phyloP scores from a whole-genome alignment of 2,113 vertebrate species.

The Mionectes macconnelli region DNA sequence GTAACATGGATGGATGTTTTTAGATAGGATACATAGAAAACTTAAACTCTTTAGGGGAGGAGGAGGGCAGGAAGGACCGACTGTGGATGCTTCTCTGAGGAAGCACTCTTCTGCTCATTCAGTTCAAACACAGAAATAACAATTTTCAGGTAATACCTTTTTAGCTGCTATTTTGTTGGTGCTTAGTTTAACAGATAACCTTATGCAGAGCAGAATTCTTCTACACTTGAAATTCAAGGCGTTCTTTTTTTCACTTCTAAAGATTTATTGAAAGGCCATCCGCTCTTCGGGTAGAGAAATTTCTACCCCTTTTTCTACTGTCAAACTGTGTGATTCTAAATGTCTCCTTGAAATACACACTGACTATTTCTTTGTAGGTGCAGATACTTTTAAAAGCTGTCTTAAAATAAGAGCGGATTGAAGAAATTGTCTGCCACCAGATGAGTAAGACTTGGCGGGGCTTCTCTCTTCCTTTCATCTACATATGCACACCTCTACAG shows the following conservation, averaged over 20 bases:
- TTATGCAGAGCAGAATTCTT: not conserved
- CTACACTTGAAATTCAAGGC: not conserved
- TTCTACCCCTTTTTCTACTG: not conserved
- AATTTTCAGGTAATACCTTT: not conserved
- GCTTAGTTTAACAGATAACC: not conserved
- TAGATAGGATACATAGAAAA: not conserved
- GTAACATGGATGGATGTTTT: not conserved
- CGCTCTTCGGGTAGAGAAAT: not conserved
- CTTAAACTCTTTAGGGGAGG: not conserved
- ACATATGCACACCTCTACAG: conserved; percentile 22
- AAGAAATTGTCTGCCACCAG: conserved; percentile 32
- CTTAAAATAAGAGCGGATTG: conserved; percentile 33
- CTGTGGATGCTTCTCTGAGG: accelerated
- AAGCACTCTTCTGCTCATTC: not conserved
- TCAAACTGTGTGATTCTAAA: not conserved
- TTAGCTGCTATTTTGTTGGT: not conserved
- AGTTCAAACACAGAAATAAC: not conserved
- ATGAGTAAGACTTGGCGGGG: conserved; percentile 34
- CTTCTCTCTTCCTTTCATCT: conserved; percentile 2
- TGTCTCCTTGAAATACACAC: not conserved
- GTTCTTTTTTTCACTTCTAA: not conserved
- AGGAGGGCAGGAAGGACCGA: too few relatives aligned
- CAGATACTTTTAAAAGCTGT: conserved; percentile 32
- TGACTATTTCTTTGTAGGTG: not conserved
- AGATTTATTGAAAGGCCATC: not conserved